Base-by-base conservation (phyloP, 2,797 vertebrate genomes). In the Karalla daura region DNA sequence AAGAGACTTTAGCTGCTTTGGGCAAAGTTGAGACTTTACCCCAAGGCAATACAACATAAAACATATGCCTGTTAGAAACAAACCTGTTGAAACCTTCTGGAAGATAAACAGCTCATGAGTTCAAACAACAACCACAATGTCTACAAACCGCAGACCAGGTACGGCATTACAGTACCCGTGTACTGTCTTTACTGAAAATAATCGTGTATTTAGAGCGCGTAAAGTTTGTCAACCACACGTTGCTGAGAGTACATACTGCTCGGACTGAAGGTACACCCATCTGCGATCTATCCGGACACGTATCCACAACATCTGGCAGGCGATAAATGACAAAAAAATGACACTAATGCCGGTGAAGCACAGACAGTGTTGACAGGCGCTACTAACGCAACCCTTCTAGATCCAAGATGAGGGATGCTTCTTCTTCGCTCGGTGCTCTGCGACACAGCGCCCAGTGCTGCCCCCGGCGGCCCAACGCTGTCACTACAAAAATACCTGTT, bases 361-460 rank as follows among this genome's bases (percentile, higher is more conserved):
- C n/a, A n/a, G n/a, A n/a, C n/a, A n/a, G n/a, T n/a, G n/a, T n/a
- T n/a, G n/a, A n/a, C n/a, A n/a, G n/a, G n/a, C n/a, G n/a, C n/a
- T n/a, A n/a, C n/a, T n/a, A 68, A 45, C 5, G 24, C 6, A 30
- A 1, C 5, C 33, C 0, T 3, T 45, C 9, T 18, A 37, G 56
- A 50, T 45, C 35, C 51, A 80, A 70, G 23, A 63, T 65, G 61
- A 47, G 39, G 10, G 51, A 36, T 25, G 4, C 4, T 32, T 63
- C 62, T 70, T 70, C 44, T 81, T 56, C 23, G 3, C 25, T 32
- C 2, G 30, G 4, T 30, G 10, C 15, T 55, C 2, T 1, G 15
- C 49, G 5, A 24, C 5, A 25, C n/a, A 37, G 0, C 7, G 2
- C 54, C 45, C 41, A 0, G 12, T 45, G 50, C 36, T 70, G 56